Conservation (phyloP, 2,888 invertebrate genomes). For the Athalia rosae region DNA sequence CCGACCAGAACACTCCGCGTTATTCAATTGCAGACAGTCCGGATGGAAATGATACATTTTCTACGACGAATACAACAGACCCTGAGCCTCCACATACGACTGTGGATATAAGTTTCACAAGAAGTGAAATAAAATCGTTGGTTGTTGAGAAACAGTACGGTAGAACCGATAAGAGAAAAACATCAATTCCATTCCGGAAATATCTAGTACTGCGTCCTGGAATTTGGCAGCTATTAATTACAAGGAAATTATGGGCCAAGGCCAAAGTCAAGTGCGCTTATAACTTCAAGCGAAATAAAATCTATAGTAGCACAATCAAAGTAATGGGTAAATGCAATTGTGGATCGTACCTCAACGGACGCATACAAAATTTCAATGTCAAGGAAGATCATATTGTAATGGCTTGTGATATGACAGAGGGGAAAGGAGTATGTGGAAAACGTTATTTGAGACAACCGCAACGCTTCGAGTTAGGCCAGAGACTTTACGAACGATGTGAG, state of each 20-base stretch:
- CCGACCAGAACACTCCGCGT: too few species aligned
- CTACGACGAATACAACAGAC: too few species aligned
- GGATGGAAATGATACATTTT: too few species aligned
- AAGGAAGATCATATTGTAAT: neutral
- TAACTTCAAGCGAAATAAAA: neutral
- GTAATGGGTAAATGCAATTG: neutral
- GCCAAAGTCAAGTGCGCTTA: neutral
- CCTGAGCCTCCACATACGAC: too few species aligned
- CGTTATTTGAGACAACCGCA: constrained; percentile 31
- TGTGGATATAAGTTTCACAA: too few species aligned
- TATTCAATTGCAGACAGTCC: too few species aligned
- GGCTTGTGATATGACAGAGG: constrained; percentile 27
- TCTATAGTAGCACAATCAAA: neutral
- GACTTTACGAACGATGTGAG: constrained; percentile 3
- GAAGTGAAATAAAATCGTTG: too few species aligned
- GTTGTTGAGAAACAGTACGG: too few species aligned
- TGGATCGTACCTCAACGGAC: neutral
- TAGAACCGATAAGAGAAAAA: too few species aligned
- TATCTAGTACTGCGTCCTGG: too few species aligned
- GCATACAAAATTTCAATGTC: neutral
- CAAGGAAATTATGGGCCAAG: neutral
- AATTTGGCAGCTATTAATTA: neutral
- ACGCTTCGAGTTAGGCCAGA: constrained; percentile 15
- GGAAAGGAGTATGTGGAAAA: constrained; percentile 30
- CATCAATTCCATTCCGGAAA: too few species aligned